These are phyloP conservation scores for Micrasema minimum DNA, from an alignment of 1,140 invertebrate species.

Conservation along the genomic window DNA sequence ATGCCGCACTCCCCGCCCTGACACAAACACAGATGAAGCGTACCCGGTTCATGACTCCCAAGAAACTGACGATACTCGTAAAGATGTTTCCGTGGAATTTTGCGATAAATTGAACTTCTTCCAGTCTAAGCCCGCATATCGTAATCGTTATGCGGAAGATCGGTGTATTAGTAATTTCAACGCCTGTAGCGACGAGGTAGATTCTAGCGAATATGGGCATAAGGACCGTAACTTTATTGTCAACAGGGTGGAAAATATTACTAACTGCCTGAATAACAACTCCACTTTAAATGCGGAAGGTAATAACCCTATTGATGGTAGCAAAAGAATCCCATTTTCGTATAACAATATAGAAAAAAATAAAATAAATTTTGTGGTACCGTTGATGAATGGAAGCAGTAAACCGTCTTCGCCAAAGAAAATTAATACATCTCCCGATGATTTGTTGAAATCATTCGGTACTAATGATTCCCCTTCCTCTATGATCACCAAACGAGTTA, in stretches of 20 bases:
- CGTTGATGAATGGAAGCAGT: conserved; percentile 46
- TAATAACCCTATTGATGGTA: conserved; percentile 3
- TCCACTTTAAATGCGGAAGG: conserved; percentile 15
- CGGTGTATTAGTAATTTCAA: conserved; percentile 64
- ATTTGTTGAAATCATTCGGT: neutral
- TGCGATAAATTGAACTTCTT: conserved; percentile 56
- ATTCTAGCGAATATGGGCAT: conserved; percentile 1
- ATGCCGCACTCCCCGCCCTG: conserved; percentile 10
- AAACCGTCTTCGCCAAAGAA: conserved; percentile 54
- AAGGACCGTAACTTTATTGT: conserved; percentile 28
- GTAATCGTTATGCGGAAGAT: conserved; percentile 59
- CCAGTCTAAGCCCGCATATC: conserved; percentile 47
- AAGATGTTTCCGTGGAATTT: conserved; percentile 5
- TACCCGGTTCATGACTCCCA: neutral
- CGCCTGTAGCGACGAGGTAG: conserved; percentile 36
- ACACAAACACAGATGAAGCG: neutral
- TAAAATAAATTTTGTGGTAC: conserved; percentile 48
- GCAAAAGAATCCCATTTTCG: conserved; percentile 14
- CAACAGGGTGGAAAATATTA: conserved; percentile 37
- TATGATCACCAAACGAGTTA: conserved; percentile 41
- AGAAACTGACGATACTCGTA: neutral
- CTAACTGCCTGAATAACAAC: conserved; percentile 48
- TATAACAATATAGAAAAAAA: conserved; percentile 39
- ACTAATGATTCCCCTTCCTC: conserved; percentile 6
- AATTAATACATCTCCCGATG: conserved; percentile 55